phyloP scores from a whole-genome alignment of 1,140 invertebrate genomes.

The Saxidomus purpurata region DNA sequence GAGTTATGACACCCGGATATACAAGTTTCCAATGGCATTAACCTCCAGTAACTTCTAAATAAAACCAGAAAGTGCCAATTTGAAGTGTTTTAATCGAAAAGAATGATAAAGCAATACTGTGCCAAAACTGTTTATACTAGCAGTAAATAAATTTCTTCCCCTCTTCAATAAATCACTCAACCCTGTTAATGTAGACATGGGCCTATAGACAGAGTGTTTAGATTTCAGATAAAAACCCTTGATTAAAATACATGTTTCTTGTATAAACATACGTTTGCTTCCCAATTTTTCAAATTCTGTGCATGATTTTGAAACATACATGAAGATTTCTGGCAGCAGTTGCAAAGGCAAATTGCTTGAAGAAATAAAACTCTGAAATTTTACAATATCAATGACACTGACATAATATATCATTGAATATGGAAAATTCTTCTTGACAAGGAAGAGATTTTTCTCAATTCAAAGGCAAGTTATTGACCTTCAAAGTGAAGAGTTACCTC shows the following conservation, averaged over 20 bases:
- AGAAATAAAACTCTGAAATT: neutral
- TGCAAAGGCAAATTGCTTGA: neutral
- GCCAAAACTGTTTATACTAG: conserved; percentile 60
- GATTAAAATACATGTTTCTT: conserved; percentile 60
- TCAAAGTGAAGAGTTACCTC: too few relatives aligned
- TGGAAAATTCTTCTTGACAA: too few relatives aligned
- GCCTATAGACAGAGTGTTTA: conserved; percentile 39
- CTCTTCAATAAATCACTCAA: conserved; percentile 58
- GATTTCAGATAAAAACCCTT: conserved; percentile 49
- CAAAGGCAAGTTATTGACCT: too few relatives aligned
- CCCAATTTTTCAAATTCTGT: neutral
- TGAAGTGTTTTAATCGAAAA: conserved; percentile 53
- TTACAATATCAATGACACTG: too few relatives aligned
- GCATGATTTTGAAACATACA: conserved; percentile 23
- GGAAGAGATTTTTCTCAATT: too few relatives aligned
- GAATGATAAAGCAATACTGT: conserved; percentile 41
- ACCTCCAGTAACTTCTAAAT: neutral
- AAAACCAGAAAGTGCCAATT: conserved; percentile 50
- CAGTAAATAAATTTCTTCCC: conserved; percentile 36
- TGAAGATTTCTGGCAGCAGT: neutral
- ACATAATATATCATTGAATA: too few relatives aligned
- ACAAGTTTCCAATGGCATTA: neutral
- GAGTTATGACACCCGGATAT: conserved; percentile 14
- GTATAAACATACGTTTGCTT: conserved; percentile 19
- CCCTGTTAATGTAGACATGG: conserved; percentile 10